Base-by-base conservation (phyloP, 2,113 vertebrate genomes). In the Gymnobelideus leadbeateri region DNA sequence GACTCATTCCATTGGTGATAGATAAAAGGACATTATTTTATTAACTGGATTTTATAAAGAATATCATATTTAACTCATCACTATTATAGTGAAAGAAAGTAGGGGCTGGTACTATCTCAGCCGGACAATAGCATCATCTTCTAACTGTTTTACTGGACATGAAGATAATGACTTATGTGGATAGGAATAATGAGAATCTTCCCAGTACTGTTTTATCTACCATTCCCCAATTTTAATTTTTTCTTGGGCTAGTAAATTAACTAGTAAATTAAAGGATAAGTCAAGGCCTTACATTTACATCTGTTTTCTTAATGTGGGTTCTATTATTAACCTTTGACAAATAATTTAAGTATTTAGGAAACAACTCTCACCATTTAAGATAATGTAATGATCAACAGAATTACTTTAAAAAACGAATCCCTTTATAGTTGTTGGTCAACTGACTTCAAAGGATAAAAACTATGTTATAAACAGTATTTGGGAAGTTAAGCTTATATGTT, bases 221-320 rank as follows among this genome's bases (percentile, higher is more conserved):
- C 90, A 53, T 93, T 50, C 55, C 95, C 43, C 92, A 90, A 68
- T 96, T 96, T 28, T 93, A n/a, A 28, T 23, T 92, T 37, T 90
- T 94, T 95, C 46, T 28, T 6, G 51, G 94, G 57, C 94, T 16
- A 43, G 14, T n/a, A n/a, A n/a, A n/a, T 90, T 90, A 12, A 4
- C 25, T 16, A 28, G 26, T 50, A 50, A 26, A 28, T 90, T 50
- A 26, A 90, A 90, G 49, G 25, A 50, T 90, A 50, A 50, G 23
- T 90, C 25, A 28, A 28, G 24, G 25, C 26, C 46, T 90, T 26
- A 25, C 49, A 31, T 26, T 50, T 21, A 12, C 26, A 25, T 49
- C 9, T 49, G 25, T 25, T 90, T 0, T 47, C 89, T 90, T 7
- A 31, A 50, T 90, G 37, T 2, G 21, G 47, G 9, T 16, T 90